A percentile compares a stretch with the other conserved stretches of the same genome.
These are phyloP conservation scores for Rhaphigaster nebulosa DNA, from an alignment of 2,888 invertebrate genomes.

Conservation along the genomic window DNA sequence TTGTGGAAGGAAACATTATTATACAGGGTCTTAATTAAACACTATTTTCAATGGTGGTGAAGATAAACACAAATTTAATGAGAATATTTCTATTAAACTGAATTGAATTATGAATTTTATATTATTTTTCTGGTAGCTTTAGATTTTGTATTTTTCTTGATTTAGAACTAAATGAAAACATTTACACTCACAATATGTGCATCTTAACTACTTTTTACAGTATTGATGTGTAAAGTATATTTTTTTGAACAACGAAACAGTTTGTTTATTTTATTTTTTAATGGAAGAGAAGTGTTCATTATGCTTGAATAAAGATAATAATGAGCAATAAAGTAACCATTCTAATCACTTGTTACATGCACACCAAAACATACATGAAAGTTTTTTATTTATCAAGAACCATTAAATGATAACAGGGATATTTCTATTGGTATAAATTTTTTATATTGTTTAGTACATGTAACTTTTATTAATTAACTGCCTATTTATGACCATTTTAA, in stretches of 20 bases:
- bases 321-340: not conserved
- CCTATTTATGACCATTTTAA: constrained; percentile 1
- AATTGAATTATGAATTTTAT: not conserved
- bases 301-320: not conserved
- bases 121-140: not conserved
- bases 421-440: not conserved
- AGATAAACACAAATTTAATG: not conserved
- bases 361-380: not conserved
- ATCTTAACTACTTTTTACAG: not conserved
- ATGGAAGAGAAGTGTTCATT: not conserved
- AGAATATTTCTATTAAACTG: not conserved
- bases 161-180: not conserved
- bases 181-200: not conserved
- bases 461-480: not conserved
- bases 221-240: not conserved
- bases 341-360: not conserved
- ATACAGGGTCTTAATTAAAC: not conserved
- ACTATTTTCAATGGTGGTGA: not conserved
- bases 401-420: not conserved
- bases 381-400: not conserved
- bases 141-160: not conserved
- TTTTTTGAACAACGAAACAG: not conserved
- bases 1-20: not conserved
- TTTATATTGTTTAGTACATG: not conserved
- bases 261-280: not conserved